A percentile compares a stretch with the other conserved stretches of the same genome.
Conservation (phyloP, 2,797 vertebrate species). For the Oryzias dopingdopingensis region DNA sequence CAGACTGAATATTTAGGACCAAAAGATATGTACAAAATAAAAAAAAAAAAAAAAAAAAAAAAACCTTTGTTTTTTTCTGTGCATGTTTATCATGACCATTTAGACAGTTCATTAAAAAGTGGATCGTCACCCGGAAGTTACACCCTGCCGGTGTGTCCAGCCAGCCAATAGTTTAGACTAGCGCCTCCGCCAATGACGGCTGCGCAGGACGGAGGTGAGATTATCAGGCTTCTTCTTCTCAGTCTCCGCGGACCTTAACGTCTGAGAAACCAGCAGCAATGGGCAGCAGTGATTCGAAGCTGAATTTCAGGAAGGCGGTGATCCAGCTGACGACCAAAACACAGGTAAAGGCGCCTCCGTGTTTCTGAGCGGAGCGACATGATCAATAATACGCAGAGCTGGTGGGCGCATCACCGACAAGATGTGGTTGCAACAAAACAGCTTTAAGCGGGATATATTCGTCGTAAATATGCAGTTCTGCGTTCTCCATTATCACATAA, state of each 20-base stretch:
- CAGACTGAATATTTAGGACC: no score
- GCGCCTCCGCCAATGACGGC: constrained; percentile 71
- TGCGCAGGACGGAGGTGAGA: constrained; percentile 67
- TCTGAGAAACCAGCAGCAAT: constrained; percentile 71
- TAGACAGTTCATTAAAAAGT: no score
- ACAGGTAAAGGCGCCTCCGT: constrained; percentile 78
- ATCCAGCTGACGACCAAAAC: constrained; percentile 98
- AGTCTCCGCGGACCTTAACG: constrained; percentile 45
- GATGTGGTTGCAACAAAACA: constrained; percentile 20
- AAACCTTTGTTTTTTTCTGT: no score
- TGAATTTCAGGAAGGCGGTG: constrained; percentile 96
- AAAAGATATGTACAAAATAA: no score
- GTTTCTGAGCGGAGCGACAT: not conserved
- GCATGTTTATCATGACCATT: no score
- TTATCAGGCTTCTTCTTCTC: constrained; percentile 45
- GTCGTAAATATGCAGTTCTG: not conserved
- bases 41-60: no score
- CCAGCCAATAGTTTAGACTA: constrained; percentile 49
- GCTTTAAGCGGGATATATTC: not conserved
- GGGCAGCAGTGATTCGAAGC: constrained; percentile 93
- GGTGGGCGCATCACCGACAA: constrained; percentile 53
- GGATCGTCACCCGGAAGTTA: constrained; percentile 68
- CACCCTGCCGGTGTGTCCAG: constrained; percentile 25
- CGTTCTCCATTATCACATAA: not conserved
- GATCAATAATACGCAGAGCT: constrained; percentile 4